These are phyloP conservation scores for Dendronephthya gigantea DNA, from an alignment of 64 coral and sea anemone genomes.

Conservation along the genomic window DNA sequence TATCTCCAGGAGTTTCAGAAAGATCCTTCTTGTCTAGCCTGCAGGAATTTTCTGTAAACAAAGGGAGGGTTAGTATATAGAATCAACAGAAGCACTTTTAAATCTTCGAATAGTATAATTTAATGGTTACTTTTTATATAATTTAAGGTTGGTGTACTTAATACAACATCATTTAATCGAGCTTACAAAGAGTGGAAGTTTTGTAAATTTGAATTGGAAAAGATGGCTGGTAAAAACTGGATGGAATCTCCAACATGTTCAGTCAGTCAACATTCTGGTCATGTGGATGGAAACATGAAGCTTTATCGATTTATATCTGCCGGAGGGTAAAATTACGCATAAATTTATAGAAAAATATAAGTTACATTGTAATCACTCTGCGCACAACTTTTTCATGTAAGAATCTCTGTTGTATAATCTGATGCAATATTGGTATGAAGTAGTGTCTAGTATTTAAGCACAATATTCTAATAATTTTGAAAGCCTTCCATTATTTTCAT, in stretches of 20 bases:
- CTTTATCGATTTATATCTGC: slow-evolving; percentile 9
- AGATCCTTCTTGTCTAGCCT: background rate
- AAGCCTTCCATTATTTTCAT: background rate
- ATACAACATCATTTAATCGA: background rate
- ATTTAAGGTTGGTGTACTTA: background rate
- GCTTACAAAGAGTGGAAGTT: slow-evolving; percentile 35
- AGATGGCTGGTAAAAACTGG: background rate
- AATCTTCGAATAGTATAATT: background rate
- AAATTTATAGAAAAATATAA: background rate
- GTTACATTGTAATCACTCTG: background rate
- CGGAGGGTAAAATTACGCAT: background rate
- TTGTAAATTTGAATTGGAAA: slow-evolving; percentile 25
- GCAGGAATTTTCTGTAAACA: background rate
- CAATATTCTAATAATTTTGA: background rate
- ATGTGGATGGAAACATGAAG: slow-evolving; percentile 37
- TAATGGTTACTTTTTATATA: background rate
- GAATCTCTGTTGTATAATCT: too few relatives aligned
- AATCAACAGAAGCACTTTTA: background rate
- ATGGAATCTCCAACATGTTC: slow-evolving; percentile 29
- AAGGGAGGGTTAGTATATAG: background rate
- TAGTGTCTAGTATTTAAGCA: too few relatives aligned
- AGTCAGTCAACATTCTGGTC: slow-evolving; percentile 18
- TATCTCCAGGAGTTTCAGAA: slow-evolving; percentile 2
- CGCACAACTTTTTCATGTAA: too few relatives aligned
- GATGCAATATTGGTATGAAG: too few relatives aligned